Evolutionary conservation across 1,140 invertebrate genomes (phyloP).

Genomic region (Notospermus geniculatus): DNA sequence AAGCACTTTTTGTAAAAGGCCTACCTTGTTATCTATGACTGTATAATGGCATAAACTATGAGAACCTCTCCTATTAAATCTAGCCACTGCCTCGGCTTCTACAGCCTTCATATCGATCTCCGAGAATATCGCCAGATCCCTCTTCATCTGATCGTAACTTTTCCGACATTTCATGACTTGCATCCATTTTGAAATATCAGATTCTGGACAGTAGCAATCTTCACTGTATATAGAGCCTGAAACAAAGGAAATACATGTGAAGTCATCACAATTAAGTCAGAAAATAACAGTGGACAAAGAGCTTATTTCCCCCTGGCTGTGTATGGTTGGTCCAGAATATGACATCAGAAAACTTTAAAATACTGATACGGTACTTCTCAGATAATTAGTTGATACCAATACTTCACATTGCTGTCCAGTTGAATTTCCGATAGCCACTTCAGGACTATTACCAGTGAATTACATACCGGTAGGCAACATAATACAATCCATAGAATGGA

Average conservation of each 20-base stretch:
- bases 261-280: slow-evolving; percentile 12
- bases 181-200: slow-evolving; percentile 66
- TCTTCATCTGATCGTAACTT: slow-evolving; percentile 69
- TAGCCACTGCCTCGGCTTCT: slow-evolving; percentile 64
- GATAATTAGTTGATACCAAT: too few species aligned
- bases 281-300: too few species aligned
- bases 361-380: too few species aligned
- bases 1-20: background rate
- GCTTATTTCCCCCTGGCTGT: too few species aligned
- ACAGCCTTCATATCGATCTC: slow-evolving; percentile 71
- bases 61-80: slow-evolving; percentile 71
- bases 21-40: slow-evolving; percentile 76
- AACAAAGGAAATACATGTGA: slow-evolving; percentile 4
- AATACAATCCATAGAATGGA: too few species aligned
- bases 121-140: slow-evolving; percentile 71
- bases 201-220: slow-evolving; percentile 78
- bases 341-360: too few species aligned
- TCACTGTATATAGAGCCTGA: slow-evolving; percentile 74
- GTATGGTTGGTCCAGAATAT: too few species aligned
- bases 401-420: too few species aligned
- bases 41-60: slow-evolving; percentile 89
- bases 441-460: too few species aligned
- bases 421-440: too few species aligned
- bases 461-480: too few species aligned
- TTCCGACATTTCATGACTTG: slow-evolving; percentile 67